Conservation (phyloP, 1,140 invertebrate species). For the Nasonia longicornis region DNA sequence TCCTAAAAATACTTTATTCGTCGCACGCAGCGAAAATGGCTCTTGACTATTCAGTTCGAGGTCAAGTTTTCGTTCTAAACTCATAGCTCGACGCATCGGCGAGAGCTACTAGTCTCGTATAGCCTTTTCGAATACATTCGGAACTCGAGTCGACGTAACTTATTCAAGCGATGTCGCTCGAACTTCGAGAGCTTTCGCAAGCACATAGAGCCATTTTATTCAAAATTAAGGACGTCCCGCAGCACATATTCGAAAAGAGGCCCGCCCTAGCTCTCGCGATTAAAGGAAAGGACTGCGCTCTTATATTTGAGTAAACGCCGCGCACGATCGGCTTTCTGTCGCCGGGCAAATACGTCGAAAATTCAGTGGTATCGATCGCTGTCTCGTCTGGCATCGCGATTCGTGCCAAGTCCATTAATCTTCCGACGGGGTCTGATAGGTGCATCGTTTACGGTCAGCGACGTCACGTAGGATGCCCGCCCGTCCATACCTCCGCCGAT, state of each 20-base stretch:
- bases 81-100: too few relatives aligned
- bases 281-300: background rate
- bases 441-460: conserved; percentile 21
- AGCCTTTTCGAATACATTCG: too few relatives aligned
- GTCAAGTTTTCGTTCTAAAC: too few relatives aligned
- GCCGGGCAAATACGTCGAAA: background rate
- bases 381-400: conserved; percentile 23
- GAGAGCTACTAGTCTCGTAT: too few relatives aligned
- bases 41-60: too few relatives aligned
- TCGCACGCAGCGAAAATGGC: too few relatives aligned
- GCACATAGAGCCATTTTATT: background rate
- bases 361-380: conserved; percentile 31
- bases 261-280: background rate
- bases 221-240: background rate
- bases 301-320: background rate
- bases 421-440: conserved; percentile 19
- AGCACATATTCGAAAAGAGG: background rate
- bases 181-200: background rate
- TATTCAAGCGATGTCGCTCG: background rate
- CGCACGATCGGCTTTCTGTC: conserved; percentile 25
- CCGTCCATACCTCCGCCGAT: background rate
- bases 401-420: conserved; percentile 39
- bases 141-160: background rate
- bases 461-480: conserved; percentile 13
- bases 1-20: too few relatives aligned